These are phyloP conservation scores for Myopa tessellatipennis DNA, from an alignment of 2,888 invertebrate genomes.

Conservation along the genomic window DNA sequence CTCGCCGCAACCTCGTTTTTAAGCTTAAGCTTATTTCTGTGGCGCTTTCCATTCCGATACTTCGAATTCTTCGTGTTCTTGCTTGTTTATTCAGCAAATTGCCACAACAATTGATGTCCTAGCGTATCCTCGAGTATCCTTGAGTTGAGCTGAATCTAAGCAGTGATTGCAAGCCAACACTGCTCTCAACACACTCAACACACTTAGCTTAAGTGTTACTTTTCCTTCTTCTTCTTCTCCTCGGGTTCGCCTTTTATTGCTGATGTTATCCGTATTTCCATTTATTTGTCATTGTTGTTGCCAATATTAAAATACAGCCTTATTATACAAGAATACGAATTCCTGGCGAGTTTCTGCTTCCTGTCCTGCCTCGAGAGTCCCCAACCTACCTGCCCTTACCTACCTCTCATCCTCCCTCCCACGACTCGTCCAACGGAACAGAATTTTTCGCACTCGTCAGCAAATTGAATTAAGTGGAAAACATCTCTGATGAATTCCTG, in stretches of 20 bases:
- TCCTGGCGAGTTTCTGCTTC: background rate
- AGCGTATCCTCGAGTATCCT: background rate
- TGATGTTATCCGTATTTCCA: conserved; percentile 13
- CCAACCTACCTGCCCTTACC: no score
- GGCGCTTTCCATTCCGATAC: background rate
- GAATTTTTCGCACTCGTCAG: background rate
- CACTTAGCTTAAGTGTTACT: background rate
- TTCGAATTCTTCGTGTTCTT: background rate
- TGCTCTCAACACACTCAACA: background rate
- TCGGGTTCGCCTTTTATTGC: background rate
- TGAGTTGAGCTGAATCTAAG: no score
- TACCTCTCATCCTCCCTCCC: no score
- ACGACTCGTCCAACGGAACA: background rate
- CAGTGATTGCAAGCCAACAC: background rate
- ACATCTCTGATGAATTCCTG: background rate
- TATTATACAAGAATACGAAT: background rate
- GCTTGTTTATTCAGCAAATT: conserved; percentile 31
- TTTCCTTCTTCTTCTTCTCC: background rate
- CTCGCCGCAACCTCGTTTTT: no score
- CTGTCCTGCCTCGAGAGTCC: no score
- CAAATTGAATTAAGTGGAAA: background rate
- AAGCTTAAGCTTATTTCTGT: background rate
- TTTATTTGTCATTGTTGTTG: conserved; percentile 9
- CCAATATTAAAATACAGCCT: conserved; percentile 9
- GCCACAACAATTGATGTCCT: conserved; percentile 33